Evolutionary conservation across 1,140 invertebrate species (phyloP).

Genomic region (Physella acuta): DNA sequence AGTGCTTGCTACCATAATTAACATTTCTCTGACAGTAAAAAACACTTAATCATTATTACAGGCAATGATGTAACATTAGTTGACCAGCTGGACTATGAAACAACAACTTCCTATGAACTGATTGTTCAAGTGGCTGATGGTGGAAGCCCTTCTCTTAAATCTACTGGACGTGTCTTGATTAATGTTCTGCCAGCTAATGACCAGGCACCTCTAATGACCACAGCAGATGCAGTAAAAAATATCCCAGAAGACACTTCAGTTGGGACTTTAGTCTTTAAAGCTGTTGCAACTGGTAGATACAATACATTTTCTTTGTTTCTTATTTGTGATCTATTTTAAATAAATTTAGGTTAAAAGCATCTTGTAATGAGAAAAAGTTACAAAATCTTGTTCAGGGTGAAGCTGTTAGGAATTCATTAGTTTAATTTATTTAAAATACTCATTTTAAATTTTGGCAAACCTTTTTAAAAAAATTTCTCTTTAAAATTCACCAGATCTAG

Average conservation of each 20-base stretch:
- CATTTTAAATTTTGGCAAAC: too few relatives aligned
- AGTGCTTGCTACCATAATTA: background rate
- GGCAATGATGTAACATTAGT: constrained; percentile 18
- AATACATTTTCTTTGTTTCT: too few relatives aligned
- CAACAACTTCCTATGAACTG: constrained; percentile 25
- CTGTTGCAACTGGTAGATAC: constrained; percentile 32
- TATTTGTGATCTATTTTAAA: background rate
- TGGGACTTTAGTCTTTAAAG: constrained; percentile 29
- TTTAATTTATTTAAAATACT: background rate
- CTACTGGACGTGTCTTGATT: constrained; percentile 29
- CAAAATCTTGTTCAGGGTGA: background rate
- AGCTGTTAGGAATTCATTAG: background rate
- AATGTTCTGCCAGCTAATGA: constrained; percentile 37
- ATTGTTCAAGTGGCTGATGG: constrained; percentile 27
- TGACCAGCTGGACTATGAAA: constrained; percentile 37
- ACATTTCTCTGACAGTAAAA: constrained; percentile 8
- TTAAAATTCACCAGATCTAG: constrained; percentile 23
- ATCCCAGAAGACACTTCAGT: constrained; percentile 25
- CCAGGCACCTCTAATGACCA: constrained; percentile 29
- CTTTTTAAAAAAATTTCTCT: background rate
- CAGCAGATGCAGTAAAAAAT: constrained; percentile 5
- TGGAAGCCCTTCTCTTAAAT: constrained; percentile 29
- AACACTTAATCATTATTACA: constrained; percentile 7
- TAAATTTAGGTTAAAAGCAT: background rate
- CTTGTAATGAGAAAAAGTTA: background rate